Percentiles rank a stretch among this genome's conserved stretches.
Evolutionary conservation across 2,113 vertebrate genomes (phyloP).

Genomic region (Suncus etruscus): DNA sequence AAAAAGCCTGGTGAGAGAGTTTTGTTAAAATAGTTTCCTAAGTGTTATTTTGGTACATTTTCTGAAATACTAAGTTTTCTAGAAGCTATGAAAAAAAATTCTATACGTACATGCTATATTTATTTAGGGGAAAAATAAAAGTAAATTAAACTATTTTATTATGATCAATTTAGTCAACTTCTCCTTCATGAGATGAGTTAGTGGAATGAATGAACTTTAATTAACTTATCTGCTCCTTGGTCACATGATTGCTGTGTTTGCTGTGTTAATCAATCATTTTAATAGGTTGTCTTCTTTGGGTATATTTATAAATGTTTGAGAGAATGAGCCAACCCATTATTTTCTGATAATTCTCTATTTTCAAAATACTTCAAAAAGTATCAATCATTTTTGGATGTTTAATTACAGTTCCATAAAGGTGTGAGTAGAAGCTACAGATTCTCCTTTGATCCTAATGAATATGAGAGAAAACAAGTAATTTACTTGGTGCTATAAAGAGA

Average conservation of each 20-base stretch:
- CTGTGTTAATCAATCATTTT: conserved; percentile 84
- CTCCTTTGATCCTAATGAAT: conserved; percentile 52
- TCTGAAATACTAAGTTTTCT: conserved; percentile 72
- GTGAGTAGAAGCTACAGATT: conserved; percentile 50
- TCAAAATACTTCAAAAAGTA: conserved; percentile 68
- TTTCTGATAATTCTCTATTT: conserved; percentile 77
- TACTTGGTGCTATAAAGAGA: neutral
- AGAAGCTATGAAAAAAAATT: conserved; percentile 60
- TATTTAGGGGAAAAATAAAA: conserved; percentile 74
- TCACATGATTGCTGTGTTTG: conserved; percentile 81
- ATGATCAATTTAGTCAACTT: conserved; percentile 81
- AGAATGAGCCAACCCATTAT: conserved; percentile 79
- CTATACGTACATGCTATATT: conserved; percentile 56
- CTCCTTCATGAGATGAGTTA: conserved; percentile 78
- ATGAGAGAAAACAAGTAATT: conserved; percentile 31
- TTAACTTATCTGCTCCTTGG: conserved; percentile 84
- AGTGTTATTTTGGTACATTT: conserved; percentile 63
- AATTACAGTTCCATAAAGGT: conserved; percentile 74
- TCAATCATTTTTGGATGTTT: conserved; percentile 66
- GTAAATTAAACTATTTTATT: conserved; percentile 71
- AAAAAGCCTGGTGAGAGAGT: conserved; percentile 73
- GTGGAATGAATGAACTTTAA: conserved; percentile 85
- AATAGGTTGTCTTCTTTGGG: conserved; percentile 72
- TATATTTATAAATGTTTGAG: conserved; percentile 80
- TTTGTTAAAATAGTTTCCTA: conserved; percentile 75